A percentile compares a stretch with the other conserved stretches of the same genome.
Evolutionary conservation across 1,140 invertebrate species (phyloP).

Genomic region (Zophobas atratus): DNA sequence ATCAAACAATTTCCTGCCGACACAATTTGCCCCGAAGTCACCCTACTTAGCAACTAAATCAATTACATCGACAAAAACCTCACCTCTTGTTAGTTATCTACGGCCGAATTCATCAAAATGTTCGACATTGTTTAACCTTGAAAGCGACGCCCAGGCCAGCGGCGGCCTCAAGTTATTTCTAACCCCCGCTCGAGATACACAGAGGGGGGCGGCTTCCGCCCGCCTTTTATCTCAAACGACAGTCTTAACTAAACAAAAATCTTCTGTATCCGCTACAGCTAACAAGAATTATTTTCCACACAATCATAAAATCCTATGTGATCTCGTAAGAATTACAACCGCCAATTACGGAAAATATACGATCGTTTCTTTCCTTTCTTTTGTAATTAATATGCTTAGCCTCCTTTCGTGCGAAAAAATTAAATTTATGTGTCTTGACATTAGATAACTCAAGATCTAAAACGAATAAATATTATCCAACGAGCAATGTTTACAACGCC

Average conservation of each 20-base stretch:
- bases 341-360: conserved; percentile 4
- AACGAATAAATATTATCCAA: no score
- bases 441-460: no score
- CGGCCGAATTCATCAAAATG: conserved; percentile 23
- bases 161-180: not conserved
- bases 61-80: conserved; percentile 39
- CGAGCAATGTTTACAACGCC: no score
- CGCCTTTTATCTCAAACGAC: conserved; percentile 24
- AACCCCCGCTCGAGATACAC: not conserved
- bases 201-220: not conserved
- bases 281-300: not conserved
- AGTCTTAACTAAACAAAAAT: conserved; percentile 24
- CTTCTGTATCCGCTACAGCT: not conserved
- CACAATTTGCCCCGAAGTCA: conserved; percentile 46
- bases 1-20: conserved; percentile 44
- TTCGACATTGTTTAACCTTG: conserved; percentile 40
- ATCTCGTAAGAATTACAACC: conserved; percentile 6
- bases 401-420: not conserved
- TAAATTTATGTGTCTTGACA: no score
- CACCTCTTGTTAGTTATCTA: conserved; percentile 29
- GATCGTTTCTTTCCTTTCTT: not conserved
- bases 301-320: not conserved
- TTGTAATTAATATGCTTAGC: not conserved
- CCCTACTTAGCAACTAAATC: conserved; percentile 41
- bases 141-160: not conserved